Percentiles rank a stretch among this genome's conserved stretches.
phyloP scores from a whole-genome alignment of 2,797 vertebrate genomes.

The Sebastes hopkinsi region DNA sequence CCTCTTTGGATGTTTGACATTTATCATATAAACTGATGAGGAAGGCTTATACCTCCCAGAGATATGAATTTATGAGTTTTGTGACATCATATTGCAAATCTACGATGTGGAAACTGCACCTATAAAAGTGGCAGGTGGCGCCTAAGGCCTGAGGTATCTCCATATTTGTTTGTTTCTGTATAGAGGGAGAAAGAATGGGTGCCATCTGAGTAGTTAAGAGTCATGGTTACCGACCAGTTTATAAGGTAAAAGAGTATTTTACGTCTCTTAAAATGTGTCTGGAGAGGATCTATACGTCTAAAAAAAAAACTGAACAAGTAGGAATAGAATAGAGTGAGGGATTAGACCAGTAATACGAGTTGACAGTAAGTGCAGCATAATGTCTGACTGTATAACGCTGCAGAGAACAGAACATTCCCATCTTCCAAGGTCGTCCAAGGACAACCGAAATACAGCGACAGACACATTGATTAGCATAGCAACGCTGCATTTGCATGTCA shows the following conservation, averaged over 20 bases:
- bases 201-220: background rate
- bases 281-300: background rate
- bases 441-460: background rate
- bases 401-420: background rate
- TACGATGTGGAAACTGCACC: too few relatives aligned
- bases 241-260: background rate
- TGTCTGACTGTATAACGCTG: background rate
- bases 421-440: conserved; percentile 32
- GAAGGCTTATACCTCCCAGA: background rate
- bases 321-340: conserved; percentile 16
- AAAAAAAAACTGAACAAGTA: background rate
- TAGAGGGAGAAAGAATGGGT: background rate
- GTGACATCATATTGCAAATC: background rate
- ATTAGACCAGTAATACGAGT: conserved; percentile 45
- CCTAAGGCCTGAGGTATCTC: too few relatives aligned
- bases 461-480: background rate
- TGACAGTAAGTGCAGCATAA: conserved; percentile 32
- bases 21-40: background rate
- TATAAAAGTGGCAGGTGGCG: too few relatives aligned
- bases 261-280: background rate
- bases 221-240: background rate
- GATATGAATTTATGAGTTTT: background rate
- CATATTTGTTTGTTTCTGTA: background rate
- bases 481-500: background rate
- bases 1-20: background rate